Percentiles rank a stretch among this genome's conserved stretches.
Evolutionary conservation across 2,113 vertebrate genomes (phyloP).

Genomic region (Colinus virginianus): DNA sequence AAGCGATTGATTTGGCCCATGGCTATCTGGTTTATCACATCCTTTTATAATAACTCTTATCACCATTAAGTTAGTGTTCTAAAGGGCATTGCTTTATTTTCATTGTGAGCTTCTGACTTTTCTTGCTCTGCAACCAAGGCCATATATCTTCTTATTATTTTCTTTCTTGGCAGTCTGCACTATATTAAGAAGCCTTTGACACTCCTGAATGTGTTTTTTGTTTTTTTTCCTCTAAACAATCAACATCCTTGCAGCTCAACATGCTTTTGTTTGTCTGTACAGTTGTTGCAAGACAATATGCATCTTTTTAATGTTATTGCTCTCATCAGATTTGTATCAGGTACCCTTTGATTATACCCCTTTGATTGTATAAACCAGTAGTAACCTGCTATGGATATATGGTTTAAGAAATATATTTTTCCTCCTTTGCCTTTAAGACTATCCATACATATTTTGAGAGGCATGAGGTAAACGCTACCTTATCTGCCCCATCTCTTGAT

Average conservation of each 20-base stretch:
- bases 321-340: not conserved
- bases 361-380: not conserved
- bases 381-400: not conserved
- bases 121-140: not conserved
- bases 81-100: not conserved
- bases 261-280: not conserved
- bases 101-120: not conserved
- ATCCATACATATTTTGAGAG: not conserved
- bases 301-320: not conserved
- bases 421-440: not conserved
- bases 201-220: not conserved
- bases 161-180: not conserved
- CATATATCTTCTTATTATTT: not conserved
- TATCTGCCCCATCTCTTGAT: constrained; percentile 6
- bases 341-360: not conserved
- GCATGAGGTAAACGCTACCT: constrained; percentile 36
- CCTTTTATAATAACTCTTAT: not conserved
- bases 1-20: not conserved
- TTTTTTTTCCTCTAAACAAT: not conserved
- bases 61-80: not conserved
- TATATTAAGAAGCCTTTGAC: not conserved
- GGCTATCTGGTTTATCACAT: not conserved
- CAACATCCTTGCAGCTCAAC: not conserved
- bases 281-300: not conserved
- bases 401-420: not conserved